Evolutionary conservation across 2,113 vertebrate genomes (phyloP), one percentile per base, ranked within the genome.

Genomic region (Potamarius usumacintae): DNA sequence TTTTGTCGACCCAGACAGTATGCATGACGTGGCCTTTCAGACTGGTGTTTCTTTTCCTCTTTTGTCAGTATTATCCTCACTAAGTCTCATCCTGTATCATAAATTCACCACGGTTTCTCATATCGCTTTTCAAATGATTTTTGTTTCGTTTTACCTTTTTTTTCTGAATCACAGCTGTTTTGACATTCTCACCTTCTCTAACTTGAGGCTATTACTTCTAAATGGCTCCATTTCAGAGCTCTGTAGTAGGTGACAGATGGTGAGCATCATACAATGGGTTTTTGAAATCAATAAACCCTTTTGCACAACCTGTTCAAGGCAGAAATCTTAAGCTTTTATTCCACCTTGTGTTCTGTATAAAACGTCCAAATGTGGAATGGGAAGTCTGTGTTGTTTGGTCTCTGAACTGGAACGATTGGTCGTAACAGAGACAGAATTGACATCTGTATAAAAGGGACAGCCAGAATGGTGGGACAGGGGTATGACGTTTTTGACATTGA

Each of bases 211-310:
- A 9, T 34, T 57, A 20, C 48, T 87, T 55, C 34, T 30, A 20
- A 63, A 86, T 30, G 77, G 50, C 25, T 63, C 76, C 67, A 60
- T 60, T 52, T n/a, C 25, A 76, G n/a, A 80, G 60, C 22, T 88
- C 78, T 74, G 63, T 72, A 71, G 74, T 80, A 12, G 65, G 55
- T 42, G 74, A 48, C 14, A 76, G 78, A 67, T 88, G 83, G 63
- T 71, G 60, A 84, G 79, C 62, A 30, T 83, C 34, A 88, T 89
- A 77, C 88, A 57, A 20, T 2, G 9, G 52, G 12, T 55, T 79
- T 79, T 55, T 79, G 18, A n/a, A 78, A 81, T 67, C 53, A 52
- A 14, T 65, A 42, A 42, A 42, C 42, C 42, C 42, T 42, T 42
- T 42, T 42, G 42, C 42, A 42, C 42, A 42, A 42, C 42, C 42